Evolutionary conservation across 2,797 vertebrate species (phyloP).

Genomic region (Helostoma temminkii): DNA sequence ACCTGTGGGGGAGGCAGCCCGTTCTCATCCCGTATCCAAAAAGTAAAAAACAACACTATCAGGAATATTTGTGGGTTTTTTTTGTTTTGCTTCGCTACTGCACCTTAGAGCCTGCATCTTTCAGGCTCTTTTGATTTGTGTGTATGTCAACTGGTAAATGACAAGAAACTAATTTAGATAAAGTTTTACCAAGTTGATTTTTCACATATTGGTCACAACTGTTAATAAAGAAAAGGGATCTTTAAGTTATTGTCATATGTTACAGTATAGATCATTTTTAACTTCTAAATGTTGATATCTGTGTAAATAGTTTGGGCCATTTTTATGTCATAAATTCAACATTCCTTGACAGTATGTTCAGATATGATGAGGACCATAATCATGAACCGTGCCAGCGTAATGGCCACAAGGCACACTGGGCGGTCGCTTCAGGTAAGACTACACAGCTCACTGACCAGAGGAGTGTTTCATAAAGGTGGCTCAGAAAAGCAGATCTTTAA

Average conservation of each 20-base stretch:
- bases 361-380: constrained; percentile 94
- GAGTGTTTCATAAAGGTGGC: neutral
- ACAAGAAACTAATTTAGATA: neutral
- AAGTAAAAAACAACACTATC: neutral
- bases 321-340: neutral
- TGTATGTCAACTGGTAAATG: neutral
- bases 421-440: constrained; percentile 87
- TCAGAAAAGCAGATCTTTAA: neutral
- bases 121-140: neutral
- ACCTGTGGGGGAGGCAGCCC: constrained; percentile 85
- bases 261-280: no score
- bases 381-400: constrained; percentile 88
- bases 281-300: neutral
- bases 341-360: constrained; percentile 74
- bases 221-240: no score
- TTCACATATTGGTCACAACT: neutral
- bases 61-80: neutral
- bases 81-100: neutral
- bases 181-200: neutral
- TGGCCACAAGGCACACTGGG: constrained; percentile 93
- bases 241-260: no score
- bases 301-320: neutral
- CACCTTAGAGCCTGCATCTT: neutral
- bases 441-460: neutral
- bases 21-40: constrained; percentile 92